These are phyloP conservation scores for Donacobius atricapilla DNA, from an alignment of 2,113 vertebrate genomes.

Conservation along the genomic window DNA sequence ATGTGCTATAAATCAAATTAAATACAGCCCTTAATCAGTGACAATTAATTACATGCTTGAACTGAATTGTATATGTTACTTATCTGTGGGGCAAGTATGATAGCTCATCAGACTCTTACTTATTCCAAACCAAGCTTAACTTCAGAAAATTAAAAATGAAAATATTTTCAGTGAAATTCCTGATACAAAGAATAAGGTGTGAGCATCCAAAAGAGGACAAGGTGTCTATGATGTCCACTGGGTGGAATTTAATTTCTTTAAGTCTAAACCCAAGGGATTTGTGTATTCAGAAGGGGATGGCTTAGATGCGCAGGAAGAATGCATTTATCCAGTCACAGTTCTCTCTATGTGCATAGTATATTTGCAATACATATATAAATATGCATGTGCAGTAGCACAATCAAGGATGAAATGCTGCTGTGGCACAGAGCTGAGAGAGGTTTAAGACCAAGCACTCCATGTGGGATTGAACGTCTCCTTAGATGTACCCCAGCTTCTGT, in stretches of 20 bases:
- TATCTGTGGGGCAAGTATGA: not conserved
- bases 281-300: not conserved
- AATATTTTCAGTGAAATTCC: not conserved
- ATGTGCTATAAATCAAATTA: slow-evolving; percentile 31
- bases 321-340: not conserved
- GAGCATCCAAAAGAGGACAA: not conserved
- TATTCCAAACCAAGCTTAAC: not conserved
- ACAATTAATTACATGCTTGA: slow-evolving; percentile 45
- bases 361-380: not conserved
- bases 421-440: not conserved
- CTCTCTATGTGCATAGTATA: not conserved
- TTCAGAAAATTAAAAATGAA: accelerated
- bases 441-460: not conserved
- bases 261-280: not conserved
- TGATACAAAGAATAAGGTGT: not conserved
- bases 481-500: not conserved
- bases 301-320: not conserved
- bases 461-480: not conserved
- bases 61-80: not conserved
- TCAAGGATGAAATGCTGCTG: not conserved
- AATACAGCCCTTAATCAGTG: not conserved
- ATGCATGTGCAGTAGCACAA: not conserved
- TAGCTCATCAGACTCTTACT: not conserved
- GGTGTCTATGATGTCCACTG: not conserved
- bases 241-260: not conserved